These are phyloP conservation scores for Amphipoea oculea DNA, from an alignment of 2,888 invertebrate genomes.

Conservation along the genomic window DNA sequence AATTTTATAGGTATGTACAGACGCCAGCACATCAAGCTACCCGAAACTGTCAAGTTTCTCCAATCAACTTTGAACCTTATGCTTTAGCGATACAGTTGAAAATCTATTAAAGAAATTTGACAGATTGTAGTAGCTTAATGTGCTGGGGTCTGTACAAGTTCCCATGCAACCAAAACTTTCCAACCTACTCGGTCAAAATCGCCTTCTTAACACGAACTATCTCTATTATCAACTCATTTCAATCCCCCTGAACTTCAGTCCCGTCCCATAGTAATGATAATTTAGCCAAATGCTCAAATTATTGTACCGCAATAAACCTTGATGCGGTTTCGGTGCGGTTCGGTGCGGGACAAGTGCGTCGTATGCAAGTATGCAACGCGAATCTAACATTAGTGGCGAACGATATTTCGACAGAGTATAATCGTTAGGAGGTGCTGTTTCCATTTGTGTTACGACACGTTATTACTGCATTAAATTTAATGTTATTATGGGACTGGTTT, in stretches of 20 bases:
- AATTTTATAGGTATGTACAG: no score
- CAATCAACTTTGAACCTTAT: no score
- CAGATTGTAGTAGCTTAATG: no score
- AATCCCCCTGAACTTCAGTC: conserved; percentile 23
- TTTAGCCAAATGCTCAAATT: conserved; percentile 28
- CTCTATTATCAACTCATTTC: not conserved
- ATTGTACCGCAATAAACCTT: conserved; percentile 47
- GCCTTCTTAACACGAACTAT: not conserved
- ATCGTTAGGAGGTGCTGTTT: conserved; percentile 42
- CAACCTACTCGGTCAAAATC: not conserved
- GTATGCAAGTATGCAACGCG: conserved; percentile 58
- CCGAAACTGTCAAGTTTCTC: no score
- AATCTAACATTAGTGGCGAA: conserved; percentile 61
- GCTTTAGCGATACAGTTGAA: no score
- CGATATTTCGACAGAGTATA: conserved; percentile 56
- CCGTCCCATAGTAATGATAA: conserved; percentile 20
- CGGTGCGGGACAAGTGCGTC: conserved; percentile 31
- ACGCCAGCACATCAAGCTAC: no score
- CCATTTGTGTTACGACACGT: conserved; percentile 31
- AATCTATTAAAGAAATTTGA: no score
- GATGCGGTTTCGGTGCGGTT: conserved; percentile 42
- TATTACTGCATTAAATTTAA: not conserved
- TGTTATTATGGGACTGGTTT: not conserved
- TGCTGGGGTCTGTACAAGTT: no score
- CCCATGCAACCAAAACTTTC: not conserved